phyloP scores from a whole-genome alignment of 2,113 vertebrate genomes.

The Aldabrachelys gigantea region DNA sequence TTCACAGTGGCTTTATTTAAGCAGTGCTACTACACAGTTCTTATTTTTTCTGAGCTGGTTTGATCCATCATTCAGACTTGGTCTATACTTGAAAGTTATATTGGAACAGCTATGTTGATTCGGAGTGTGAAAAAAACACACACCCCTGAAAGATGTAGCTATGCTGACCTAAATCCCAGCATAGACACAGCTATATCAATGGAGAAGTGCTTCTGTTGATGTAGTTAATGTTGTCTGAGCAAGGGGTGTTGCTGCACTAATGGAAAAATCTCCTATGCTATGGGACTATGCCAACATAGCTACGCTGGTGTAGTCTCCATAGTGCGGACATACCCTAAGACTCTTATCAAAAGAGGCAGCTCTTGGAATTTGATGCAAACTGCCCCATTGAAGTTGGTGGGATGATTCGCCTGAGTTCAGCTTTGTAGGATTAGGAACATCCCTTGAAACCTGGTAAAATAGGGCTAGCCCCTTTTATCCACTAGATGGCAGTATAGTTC shows the following conservation, averaged over 20 bases:
- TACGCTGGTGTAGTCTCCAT: neutral
- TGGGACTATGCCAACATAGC: neutral
- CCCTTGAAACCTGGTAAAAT: neutral
- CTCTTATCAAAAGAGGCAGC: neutral
- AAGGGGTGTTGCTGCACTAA: neutral
- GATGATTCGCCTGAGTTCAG: neutral
- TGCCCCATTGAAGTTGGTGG: neutral
- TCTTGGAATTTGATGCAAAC: neutral
- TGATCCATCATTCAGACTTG: neutral
- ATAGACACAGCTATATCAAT: neutral
- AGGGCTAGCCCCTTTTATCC: neutral
- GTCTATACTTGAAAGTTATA: neutral
- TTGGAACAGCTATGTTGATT: neutral
- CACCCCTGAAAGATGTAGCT: neutral
- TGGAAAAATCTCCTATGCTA: neutral
- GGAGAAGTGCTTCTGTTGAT: neutral
- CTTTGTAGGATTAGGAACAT: accelerated
- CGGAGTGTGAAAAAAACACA: neutral
- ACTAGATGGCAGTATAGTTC: constrained; percentile 62
- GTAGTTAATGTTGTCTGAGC: neutral
- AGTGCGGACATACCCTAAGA: neutral
- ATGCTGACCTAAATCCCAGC: neutral
- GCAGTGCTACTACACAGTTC: accelerated
- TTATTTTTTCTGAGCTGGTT: neutral
- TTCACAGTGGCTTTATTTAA: neutral